These are phyloP conservation scores for Caenorhabditis inopinata DNA, from an alignment of 1,140 invertebrate species.

Conservation along the genomic window DNA sequence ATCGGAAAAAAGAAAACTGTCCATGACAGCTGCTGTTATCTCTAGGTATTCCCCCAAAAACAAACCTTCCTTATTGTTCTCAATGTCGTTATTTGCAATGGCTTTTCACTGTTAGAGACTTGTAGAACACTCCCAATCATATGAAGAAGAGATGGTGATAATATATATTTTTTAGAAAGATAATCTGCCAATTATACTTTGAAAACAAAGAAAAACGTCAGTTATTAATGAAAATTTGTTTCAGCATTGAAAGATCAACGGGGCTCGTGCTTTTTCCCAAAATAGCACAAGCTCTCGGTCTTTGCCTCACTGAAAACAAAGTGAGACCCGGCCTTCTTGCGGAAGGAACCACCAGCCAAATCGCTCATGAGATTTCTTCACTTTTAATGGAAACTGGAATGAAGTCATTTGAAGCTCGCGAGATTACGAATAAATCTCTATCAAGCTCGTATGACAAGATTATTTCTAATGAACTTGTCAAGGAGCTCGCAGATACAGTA, in stretches of 20 bases:
- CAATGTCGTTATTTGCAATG: too few species aligned
- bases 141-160: too few species aligned
- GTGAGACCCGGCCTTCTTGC: slow-evolving; percentile 68
- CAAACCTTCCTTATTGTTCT: too few species aligned
- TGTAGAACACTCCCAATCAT: too few species aligned
- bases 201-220: too few species aligned
- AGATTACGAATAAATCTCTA: not conserved
- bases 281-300: not conserved
- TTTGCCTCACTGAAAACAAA: slow-evolving; percentile 47
- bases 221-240: too few species aligned
- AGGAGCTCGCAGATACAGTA: slow-evolving; percentile 66
- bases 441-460: not conserved
- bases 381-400: slow-evolving; percentile 67
- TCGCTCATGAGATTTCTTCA: slow-evolving; percentile 63
- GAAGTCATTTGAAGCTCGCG: slow-evolving; percentile 29
- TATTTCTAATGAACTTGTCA: not conserved
- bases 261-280: not conserved
- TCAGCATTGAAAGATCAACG: not conserved
- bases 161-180: too few species aligned
- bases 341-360: slow-evolving; percentile 67
- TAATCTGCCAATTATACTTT: too few species aligned
- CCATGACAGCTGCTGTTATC: not conserved
- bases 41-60: slow-evolving; percentile 19
- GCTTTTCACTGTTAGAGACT: too few species aligned
- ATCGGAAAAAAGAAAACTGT: not conserved